A percentile compares a stretch with the other conserved stretches of the same genome.
These are phyloP conservation scores for Coturnix japonica DNA, from an alignment of 2,113 vertebrate species.

Conservation along the genomic window DNA sequence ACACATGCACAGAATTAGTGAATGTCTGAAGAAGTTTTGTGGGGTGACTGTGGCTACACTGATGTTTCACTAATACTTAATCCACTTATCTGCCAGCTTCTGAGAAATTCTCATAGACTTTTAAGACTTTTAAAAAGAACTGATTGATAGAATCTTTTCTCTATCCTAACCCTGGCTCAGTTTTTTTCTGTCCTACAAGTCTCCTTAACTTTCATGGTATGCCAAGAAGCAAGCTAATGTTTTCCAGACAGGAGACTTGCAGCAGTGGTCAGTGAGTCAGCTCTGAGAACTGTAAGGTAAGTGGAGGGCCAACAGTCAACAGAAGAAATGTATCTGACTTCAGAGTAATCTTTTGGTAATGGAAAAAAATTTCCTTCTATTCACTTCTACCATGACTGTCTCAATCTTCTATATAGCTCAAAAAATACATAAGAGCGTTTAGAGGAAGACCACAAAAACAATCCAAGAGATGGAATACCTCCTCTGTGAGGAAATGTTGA, in stretches of 20 bases:
- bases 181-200: neutral
- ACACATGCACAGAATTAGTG: rapidly evolving
- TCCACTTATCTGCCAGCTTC: neutral
- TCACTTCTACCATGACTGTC: neutral
- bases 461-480: too few species aligned
- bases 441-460: too few species aligned
- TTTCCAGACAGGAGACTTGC: neutral
- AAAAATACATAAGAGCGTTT: neutral
- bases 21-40: neutral
- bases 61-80: neutral
- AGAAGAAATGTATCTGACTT: neutral
- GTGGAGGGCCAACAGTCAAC: neutral
- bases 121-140: neutral
- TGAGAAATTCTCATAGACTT: neutral
- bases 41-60: neutral
- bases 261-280: neutral
- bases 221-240: neutral
- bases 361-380: neutral
- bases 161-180: neutral
- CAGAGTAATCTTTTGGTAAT: neutral
- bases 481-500: too few species aligned
- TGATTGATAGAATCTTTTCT: neutral
- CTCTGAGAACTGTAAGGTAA: neutral
- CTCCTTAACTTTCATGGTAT: neutral
- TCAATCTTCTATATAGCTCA: neutral